Base-by-base conservation (phyloP, 1,140 invertebrate genomes). In the Drosophila gunungcola region DNA sequence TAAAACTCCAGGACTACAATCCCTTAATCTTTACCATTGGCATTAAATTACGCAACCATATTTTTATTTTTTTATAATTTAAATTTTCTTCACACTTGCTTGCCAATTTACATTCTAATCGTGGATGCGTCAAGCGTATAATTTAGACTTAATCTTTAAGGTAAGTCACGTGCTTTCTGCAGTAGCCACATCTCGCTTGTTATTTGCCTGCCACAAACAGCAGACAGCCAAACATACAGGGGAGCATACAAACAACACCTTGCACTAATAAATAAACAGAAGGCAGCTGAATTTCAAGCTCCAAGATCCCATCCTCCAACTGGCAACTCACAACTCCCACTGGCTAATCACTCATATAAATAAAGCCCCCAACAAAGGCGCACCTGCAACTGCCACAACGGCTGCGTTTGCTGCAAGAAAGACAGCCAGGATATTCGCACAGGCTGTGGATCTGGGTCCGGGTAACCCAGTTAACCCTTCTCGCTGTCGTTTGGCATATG, bases 291-390 rank as follows among this genome's bases (percentile, higher is more conserved):
- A 27, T 60, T 29, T 13, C 45, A 4, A 64, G 54, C 55, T 64
- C 32, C 13, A 16, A 10, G 1, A 6, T 32, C 29, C 6, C 29
- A 39, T n/a, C 55, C 68, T 29, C 13, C 11, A 9, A 5, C 60
- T 32, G 83, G 79, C 83, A n/a, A n/a, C n/a, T n/a, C 41, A 39
- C 32, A 38, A 51, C 56, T 55, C 43, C 56, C 80, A 84, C 64
- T 73, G 83, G 79, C 83, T 89, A 86, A 86, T 86, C 83, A 86
- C 84, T 86, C 83, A 86, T 86, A 86, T 86, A 86, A 86, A 86
- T 86, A 86, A 83, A 88, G 75, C 67, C 56, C 21, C 46, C 53
- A 48, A 70, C 64, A 70, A 70, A 70, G 67, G 51, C 67, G 61
- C 70, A 64, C 64, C 54, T 73, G 65, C 58, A 46, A 51, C 63